A percentile compares a stretch with the other conserved stretches of the same genome.
Conservation (phyloP, 2,888 invertebrate genomes). For the Dryomyza anilis region DNA sequence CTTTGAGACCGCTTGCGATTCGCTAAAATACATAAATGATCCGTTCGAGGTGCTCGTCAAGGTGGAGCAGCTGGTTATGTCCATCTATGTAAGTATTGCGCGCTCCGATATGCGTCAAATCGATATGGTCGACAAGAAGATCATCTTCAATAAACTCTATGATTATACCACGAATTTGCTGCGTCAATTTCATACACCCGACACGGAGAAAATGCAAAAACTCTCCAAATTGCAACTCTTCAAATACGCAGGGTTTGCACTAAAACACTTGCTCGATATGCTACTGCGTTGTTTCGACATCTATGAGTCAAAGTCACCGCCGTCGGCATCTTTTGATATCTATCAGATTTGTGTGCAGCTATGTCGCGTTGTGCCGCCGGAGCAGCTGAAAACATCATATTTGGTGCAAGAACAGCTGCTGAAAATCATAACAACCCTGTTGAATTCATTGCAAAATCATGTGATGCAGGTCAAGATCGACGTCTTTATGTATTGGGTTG, state of each 20-base stretch:
- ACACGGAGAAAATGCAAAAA: conserved; percentile 44
- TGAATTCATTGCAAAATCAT: conserved; percentile 49
- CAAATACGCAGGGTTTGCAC: conserved; percentile 46
- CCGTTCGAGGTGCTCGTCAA: conserved; percentile 46
- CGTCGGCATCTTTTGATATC: conserved; percentile 37
- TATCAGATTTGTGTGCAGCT: conserved; percentile 42
- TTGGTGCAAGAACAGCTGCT: conserved; percentile 41
- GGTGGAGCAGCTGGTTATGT: conserved; percentile 42
- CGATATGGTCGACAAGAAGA: conserved; percentile 45
- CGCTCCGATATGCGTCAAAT: conserved; percentile 43
- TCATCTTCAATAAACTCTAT: conserved; percentile 45
- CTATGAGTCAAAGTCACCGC: conserved; percentile 38
- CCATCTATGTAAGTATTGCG: conserved; percentile 45
- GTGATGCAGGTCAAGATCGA: conserved; percentile 48
- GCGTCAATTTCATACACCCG: conserved; percentile 50
- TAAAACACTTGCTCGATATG: conserved; percentile 47
- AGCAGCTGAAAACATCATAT: neutral
- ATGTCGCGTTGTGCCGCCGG: conserved; percentile 25
- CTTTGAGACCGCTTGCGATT: conserved; percentile 44
- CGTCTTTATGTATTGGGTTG: conserved; percentile 52
- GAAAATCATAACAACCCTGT: conserved; percentile 44
- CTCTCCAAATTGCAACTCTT: conserved; percentile 43
- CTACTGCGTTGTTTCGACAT: conserved; percentile 44
- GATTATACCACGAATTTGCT: conserved; percentile 48
- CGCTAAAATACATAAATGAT: conserved; percentile 45